Conservation (phyloP, 2,113 vertebrate species). For the Chaetorhynchus papuensis region DNA sequence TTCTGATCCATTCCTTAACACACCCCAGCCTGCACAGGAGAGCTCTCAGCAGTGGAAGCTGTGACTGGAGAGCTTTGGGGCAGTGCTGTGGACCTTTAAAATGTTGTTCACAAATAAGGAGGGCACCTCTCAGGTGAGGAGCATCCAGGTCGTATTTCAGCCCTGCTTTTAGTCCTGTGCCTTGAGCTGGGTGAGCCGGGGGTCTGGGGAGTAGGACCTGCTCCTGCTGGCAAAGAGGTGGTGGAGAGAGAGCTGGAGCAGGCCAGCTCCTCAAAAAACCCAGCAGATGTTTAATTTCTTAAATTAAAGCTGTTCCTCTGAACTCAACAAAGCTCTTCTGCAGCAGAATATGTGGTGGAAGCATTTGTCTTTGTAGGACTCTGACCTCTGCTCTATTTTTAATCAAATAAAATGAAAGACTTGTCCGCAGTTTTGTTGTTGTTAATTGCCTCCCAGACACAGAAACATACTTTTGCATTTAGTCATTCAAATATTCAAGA, state of each 20-base stretch:
- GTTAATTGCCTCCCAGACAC: slow-evolving; percentile 33
- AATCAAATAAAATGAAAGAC: not conserved
- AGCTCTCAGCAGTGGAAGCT: not conserved
- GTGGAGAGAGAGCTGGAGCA: not conserved
- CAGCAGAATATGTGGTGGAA: not conserved
- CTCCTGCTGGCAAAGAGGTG: not conserved
- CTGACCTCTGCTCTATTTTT: not conserved
- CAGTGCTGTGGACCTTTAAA: not conserved
- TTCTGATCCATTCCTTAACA: not conserved
- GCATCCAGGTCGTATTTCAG: not conserved
- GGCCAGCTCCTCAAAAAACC: not conserved
- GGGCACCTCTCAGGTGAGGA: not conserved
- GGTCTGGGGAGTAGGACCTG: not conserved
- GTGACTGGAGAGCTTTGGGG: not conserved
- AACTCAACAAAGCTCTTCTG: not conserved
- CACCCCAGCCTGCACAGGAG: not conserved
- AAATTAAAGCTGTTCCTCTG: not conserved
- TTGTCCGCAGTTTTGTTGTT: not conserved
- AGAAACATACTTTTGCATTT: slow-evolving; percentile 27
- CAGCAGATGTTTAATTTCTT: not conserved
- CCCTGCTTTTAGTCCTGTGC: not conserved
- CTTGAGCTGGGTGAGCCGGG: not conserved
- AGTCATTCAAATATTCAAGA: slow-evolving; percentile 9
- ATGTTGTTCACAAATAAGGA: not conserved
- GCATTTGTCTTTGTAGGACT: not conserved